Conservation (phyloP, 2,888 invertebrate species). For the Mechanitis messenoides region DNA sequence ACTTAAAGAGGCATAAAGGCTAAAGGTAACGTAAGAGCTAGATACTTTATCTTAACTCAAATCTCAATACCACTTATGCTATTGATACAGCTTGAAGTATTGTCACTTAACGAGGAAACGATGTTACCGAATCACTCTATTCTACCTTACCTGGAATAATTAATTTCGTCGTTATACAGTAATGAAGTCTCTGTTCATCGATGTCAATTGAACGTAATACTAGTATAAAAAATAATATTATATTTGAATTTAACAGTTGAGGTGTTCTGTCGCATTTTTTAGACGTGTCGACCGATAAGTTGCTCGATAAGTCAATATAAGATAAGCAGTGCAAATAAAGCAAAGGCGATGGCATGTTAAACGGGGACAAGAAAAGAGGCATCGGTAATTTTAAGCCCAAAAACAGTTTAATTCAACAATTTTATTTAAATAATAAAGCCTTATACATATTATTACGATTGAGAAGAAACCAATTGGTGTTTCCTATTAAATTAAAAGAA, state of each 20-base stretch:
- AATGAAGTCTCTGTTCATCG: not conserved
- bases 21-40: conserved; percentile 22
- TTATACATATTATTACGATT: not conserved
- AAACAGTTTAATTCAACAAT: conserved; percentile 8
- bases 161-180: not conserved
- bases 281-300: conserved; percentile 66
- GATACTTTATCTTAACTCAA: conserved; percentile 1
- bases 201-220: not conserved
- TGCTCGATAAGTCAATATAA: conserved; percentile 66
- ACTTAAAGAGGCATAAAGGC: conserved; percentile 36
- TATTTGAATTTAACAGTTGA: conserved; percentile 1
- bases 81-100: not conserved
- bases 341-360: conserved; percentile 54
- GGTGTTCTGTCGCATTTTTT: conserved; percentile 35
- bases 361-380: conserved; percentile 38
- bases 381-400: conserved; percentile 12
- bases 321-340: conserved; percentile 65
- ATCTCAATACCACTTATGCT: conserved; percentile 1
- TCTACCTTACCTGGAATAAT: not conserved
- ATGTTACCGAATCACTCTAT: not conserved
- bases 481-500: too few species aligned
- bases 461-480: too few species aligned
- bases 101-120: not conserved
- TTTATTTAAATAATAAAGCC: not conserved
- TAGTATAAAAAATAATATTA: not conserved